Percentiles rank a stretch among this genome's conserved stretches.
Evolutionary conservation across 2,797 vertebrate species (phyloP).

Genomic region (Balearica regulorum): DNA sequence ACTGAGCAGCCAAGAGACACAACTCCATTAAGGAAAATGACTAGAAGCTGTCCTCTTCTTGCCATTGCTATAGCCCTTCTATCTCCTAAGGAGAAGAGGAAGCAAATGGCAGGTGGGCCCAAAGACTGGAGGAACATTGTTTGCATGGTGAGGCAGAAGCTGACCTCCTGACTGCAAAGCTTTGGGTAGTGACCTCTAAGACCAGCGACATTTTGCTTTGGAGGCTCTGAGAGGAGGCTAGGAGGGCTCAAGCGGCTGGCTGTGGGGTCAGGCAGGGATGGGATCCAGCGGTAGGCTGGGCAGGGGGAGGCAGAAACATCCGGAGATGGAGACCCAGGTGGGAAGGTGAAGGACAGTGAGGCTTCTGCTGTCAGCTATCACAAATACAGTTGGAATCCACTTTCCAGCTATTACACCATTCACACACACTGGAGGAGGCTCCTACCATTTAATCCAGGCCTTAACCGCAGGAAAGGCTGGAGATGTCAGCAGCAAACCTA

Average conservation of each 20-base stretch:
- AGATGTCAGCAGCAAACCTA: background rate
- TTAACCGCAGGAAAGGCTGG: background rate
- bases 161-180: background rate
- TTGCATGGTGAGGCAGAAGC: background rate
- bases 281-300: background rate
- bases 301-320: background rate
- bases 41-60: background rate
- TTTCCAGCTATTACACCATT: background rate
- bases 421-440: background rate
- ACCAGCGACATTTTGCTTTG: background rate
- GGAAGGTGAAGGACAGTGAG: background rate
- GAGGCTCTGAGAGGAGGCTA: background rate
- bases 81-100: background rate
- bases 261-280: background rate
- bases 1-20: background rate
- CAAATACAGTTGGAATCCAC: background rate
- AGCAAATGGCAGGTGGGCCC: background rate
- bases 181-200: background rate
- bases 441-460: background rate
- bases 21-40: background rate
- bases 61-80: background rate
- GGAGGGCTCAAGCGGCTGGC: background rate
- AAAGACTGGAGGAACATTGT: background rate
- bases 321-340: background rate
- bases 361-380: background rate